Evolutionary conservation across 2,113 vertebrate genomes (phyloP).

Genomic region (Penelope pileata): DNA sequence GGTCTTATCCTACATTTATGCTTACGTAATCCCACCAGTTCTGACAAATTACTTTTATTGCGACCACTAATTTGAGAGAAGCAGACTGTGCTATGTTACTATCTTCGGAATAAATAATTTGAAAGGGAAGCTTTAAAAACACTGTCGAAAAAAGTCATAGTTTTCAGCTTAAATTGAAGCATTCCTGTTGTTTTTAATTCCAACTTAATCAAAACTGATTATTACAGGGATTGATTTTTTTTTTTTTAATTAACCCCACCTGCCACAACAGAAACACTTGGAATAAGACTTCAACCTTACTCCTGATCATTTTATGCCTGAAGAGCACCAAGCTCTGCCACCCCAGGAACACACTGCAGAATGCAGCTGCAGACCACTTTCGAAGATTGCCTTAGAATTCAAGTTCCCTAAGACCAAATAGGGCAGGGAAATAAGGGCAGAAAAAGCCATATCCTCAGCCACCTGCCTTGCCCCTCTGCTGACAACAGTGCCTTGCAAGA

Average conservation of each 20-base stretch:
- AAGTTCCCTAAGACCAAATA: neutral
- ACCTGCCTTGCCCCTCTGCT: neutral
- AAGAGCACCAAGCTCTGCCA: neutral
- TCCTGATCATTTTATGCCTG: neutral
- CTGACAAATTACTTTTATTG: slow-evolving; percentile 21
- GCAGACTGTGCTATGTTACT: neutral
- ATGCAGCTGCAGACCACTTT: neutral
- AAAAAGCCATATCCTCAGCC: neutral
- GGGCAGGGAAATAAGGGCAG: neutral
- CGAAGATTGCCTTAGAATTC: fast-evolving
- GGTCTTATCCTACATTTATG: neutral
- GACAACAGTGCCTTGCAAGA: fast-evolving
- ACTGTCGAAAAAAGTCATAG: neutral
- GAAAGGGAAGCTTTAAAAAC: neutral
- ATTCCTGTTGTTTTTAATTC: neutral
- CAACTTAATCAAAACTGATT: neutral
- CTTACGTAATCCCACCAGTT: neutral
- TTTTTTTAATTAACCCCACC: neutral
- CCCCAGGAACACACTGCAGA: neutral
- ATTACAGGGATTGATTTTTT: neutral
- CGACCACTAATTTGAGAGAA: slow-evolving; percentile 44
- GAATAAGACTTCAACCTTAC: neutral
- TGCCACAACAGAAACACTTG: neutral
- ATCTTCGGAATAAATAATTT: neutral
- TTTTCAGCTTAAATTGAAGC: neutral